A percentile compares a stretch with the other conserved stretches of the same genome.
phyloP scores from a whole-genome alignment of 2,113 vertebrate genomes.

The Triplophysa tibetana region DNA sequence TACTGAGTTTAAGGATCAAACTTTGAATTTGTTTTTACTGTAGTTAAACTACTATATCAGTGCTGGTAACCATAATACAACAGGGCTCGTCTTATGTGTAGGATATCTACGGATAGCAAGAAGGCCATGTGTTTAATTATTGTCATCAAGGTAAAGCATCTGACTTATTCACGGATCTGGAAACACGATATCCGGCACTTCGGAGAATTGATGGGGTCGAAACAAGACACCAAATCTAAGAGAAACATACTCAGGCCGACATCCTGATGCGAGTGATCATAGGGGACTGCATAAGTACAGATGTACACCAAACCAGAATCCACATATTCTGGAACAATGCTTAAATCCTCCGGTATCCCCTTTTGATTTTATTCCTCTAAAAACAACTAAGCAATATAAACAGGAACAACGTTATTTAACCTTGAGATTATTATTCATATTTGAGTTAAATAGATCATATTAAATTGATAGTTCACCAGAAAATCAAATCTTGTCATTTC shows the following conservation, averaged over 20 bases:
- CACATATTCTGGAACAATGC: too few relatives aligned
- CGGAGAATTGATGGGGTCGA: constrained; percentile 25
- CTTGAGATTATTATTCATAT: too few relatives aligned
- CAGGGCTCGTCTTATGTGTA: background rate
- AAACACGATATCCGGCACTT: constrained; percentile 50
- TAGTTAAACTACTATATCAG: background rate
- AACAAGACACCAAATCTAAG: background rate
- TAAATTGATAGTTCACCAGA: too few relatives aligned
- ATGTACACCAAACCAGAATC: background rate
- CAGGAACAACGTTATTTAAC: too few relatives aligned
- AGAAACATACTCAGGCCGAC: background rate
- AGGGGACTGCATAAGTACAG: background rate
- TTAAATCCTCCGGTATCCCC: too few relatives aligned
- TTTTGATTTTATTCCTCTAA: too few relatives aligned
- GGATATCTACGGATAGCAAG: background rate
- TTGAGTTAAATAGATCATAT: too few relatives aligned
- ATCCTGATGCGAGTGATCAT: background rate
- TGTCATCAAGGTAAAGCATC: constrained; percentile 11
- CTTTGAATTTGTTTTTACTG: too few relatives aligned
- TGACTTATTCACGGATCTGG: constrained; percentile 35
- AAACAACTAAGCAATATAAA: too few relatives aligned
- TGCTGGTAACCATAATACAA: background rate
- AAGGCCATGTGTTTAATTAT: constrained; percentile 29
- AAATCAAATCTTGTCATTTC: too few relatives aligned
- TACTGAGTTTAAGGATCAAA: background rate